Evolutionary conservation across 1,140 invertebrate genomes (phyloP).

Genomic region (Aphidius gifuensis): DNA sequence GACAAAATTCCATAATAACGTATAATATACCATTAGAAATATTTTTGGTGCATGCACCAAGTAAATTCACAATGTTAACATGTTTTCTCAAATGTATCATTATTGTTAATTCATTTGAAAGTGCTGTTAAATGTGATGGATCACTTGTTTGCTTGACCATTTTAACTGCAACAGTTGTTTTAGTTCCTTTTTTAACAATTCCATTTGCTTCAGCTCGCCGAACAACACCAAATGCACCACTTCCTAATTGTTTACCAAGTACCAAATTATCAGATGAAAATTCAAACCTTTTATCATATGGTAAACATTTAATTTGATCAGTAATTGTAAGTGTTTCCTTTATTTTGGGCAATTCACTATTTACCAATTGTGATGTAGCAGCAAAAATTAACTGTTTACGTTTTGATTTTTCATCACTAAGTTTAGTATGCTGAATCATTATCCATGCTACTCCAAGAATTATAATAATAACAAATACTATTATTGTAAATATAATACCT

Average conservation of each 20-base stretch:
- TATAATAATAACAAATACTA: constrained; percentile 55
- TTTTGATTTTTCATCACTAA: constrained; percentile 62
- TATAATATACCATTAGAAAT: constrained; percentile 87
- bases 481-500: constrained; percentile 41
- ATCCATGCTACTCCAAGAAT: constrained; percentile 49
- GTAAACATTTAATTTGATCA: constrained; percentile 87
- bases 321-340: constrained; percentile 86
- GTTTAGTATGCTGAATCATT: constrained; percentile 56
- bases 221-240: constrained; percentile 90
- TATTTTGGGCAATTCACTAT: constrained; percentile 74
- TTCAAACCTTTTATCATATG: constrained; percentile 88
- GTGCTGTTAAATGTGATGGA: constrained; percentile 69
- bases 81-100: constrained; percentile 92
- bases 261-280: constrained; percentile 81
- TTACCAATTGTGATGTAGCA: constrained; percentile 73
- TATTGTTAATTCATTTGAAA: constrained; percentile 91
- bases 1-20: constrained; percentile 90
- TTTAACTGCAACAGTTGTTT: constrained; percentile 79
- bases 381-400: constrained; percentile 63
- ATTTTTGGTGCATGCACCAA: constrained; percentile 90
- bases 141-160: constrained; percentile 80
- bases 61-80: constrained; percentile 90
- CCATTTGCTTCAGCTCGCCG: constrained; percentile 81
- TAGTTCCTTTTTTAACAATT: constrained; percentile 68
- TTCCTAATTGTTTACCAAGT: constrained; percentile 84